phyloP scores from a whole-genome alignment of 2,113 vertebrate species.

The Pedionomus torquatus region DNA sequence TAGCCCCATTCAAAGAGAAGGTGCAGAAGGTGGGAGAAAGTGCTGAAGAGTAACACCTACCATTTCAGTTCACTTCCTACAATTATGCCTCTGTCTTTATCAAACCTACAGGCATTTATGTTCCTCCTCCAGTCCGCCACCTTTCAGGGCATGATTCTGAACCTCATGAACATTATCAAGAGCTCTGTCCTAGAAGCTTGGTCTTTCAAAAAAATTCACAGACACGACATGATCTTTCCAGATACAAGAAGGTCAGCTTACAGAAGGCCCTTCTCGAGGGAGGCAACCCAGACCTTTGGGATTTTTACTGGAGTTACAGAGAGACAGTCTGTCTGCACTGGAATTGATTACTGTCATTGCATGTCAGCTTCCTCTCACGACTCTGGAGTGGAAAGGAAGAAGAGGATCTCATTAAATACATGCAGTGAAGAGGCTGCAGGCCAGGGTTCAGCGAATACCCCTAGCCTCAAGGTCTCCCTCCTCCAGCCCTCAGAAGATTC shows the following conservation, averaged over 20 bases:
- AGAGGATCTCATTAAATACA: slow-evolving; percentile 50
- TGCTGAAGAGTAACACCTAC: background rate
- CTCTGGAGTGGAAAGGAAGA: background rate
- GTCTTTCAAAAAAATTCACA: background rate
- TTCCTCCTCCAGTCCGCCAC: background rate
- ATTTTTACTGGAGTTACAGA: slow-evolving; percentile 5
- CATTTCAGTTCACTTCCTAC: background rate
- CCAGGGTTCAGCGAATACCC: background rate
- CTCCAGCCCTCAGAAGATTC: background rate
- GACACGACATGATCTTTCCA: background rate
- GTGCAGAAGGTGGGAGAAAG: background rate
- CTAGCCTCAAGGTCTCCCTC: background rate
- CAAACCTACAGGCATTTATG: background rate
- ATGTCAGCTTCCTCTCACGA: slow-evolving; percentile 41
- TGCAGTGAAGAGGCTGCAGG: background rate
- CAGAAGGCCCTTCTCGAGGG: background rate
- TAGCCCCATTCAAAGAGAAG: background rate
- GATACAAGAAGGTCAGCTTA: slow-evolving; percentile 4
- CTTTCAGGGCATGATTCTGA: background rate
- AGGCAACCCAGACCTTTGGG: slow-evolving; percentile 39
- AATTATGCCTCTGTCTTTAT: background rate
- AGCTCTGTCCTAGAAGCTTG: background rate
- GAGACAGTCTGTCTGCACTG: slow-evolving; percentile 57
- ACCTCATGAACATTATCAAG: background rate
- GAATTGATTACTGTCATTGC: slow-evolving; percentile 69